phyloP scores from a whole-genome alignment of 2,888 invertebrate species.

The Dynastes maya region DNA sequence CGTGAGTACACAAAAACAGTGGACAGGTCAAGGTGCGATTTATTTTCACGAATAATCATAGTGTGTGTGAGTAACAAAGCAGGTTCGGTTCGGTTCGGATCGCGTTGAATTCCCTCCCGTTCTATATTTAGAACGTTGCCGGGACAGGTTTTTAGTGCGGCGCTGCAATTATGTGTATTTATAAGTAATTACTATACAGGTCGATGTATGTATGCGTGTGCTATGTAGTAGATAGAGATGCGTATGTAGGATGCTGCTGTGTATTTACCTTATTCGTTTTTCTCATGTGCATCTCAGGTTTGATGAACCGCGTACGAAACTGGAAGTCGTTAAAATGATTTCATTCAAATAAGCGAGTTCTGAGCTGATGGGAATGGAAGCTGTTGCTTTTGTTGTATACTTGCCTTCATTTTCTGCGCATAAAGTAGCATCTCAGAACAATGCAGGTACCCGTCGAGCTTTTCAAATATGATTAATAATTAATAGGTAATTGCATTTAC shows the following conservation, averaged over 20 bases:
- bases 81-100: constrained; percentile 29
- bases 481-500: too few relatives aligned
- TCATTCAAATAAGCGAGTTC: constrained; percentile 12
- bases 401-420: background rate
- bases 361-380: background rate
- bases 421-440: too few relatives aligned
- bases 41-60: constrained; percentile 34
- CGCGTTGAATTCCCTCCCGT: constrained; percentile 44
- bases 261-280: constrained; percentile 16
- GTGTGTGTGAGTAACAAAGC: constrained; percentile 37
- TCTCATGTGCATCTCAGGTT: constrained; percentile 12
- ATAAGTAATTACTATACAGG: constrained; percentile 49
- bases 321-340: constrained; percentile 27
- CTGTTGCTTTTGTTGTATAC: background rate
- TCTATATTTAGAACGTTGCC: constrained; percentile 52
- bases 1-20: constrained; percentile 36
- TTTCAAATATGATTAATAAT: too few relatives aligned
- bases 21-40: constrained; percentile 50
- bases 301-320: constrained; percentile 28
- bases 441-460: too few relatives aligned
- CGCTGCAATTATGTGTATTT: constrained; percentile 52
- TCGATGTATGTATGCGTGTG: constrained; percentile 5
- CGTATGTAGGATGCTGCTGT: constrained; percentile 20
- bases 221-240: constrained; percentile 6
- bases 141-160: constrained; percentile 52